Conservation (phyloP, 1,140 invertebrate species). For the Thaumetopoea pityocampa region DNA sequence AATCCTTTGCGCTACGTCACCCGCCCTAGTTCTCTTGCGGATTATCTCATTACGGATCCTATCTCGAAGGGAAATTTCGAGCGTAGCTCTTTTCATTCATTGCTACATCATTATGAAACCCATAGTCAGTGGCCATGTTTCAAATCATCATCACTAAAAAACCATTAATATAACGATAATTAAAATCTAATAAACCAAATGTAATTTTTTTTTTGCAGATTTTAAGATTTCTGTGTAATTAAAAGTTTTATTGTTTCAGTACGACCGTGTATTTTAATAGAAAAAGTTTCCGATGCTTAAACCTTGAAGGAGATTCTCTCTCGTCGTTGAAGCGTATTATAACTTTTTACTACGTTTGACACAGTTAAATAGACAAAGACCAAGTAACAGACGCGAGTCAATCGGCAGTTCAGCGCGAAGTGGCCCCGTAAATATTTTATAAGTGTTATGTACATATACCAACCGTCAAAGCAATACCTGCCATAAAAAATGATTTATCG, state of each 20-base stretch:
- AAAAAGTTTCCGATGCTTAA: constrained; percentile 7
- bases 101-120: too few relatives aligned
- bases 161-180: too few relatives aligned
- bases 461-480: not conserved
- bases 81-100: too few relatives aligned
- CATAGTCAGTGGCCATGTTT: too few relatives aligned
- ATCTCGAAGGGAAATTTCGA: too few relatives aligned
- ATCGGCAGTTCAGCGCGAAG: constrained; percentile 26
- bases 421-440: constrained; percentile 37
- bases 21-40: too few relatives aligned
- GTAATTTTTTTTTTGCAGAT: constrained; percentile 1
- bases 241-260: constrained; percentile 8
- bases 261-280: constrained; percentile 6
- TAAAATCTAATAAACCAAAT: too few relatives aligned
- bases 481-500: too few relatives aligned
- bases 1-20: too few relatives aligned
- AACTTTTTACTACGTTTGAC: constrained; percentile 14
- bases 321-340: constrained; percentile 6
- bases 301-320: constrained; percentile 1
- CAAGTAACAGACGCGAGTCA: constrained; percentile 6
- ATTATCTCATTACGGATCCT: too few relatives aligned
- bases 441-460: constrained; percentile 14
- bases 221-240: constrained; percentile 5
- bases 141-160: too few relatives aligned
- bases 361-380: constrained; percentile 12